phyloP scores from a whole-genome alignment of 1,140 invertebrate genomes.

The Papilio dardanus region DNA sequence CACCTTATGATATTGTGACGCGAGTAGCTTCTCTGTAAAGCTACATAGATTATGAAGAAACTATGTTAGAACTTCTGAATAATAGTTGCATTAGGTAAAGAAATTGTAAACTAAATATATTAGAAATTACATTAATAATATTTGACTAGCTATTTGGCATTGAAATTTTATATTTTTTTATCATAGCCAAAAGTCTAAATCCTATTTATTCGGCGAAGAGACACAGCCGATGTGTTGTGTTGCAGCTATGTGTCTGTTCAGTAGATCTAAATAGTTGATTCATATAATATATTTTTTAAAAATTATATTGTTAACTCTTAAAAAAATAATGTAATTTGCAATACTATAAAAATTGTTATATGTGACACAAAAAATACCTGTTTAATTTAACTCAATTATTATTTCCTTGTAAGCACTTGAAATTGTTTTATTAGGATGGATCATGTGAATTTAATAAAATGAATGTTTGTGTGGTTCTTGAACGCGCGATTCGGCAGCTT shows the following conservation, averaged over 20 bases:
- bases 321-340: constrained; percentile 28
- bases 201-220: background rate
- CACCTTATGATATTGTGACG: background rate
- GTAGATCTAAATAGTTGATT: constrained; percentile 37
- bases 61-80: constrained; percentile 33
- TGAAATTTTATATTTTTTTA: constrained; percentile 34
- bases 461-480: background rate
- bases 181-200: constrained; percentile 25
- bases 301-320: constrained; percentile 30
- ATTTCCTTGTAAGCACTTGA: background rate
- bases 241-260: constrained; percentile 32
- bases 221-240: constrained; percentile 7
- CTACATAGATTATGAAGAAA: constrained; percentile 23
- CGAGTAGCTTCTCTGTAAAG: background rate
- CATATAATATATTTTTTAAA: constrained; percentile 29
- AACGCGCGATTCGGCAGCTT: background rate
- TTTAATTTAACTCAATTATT: background rate
- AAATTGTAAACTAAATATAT: constrained; percentile 38
- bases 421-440: constrained; percentile 1
- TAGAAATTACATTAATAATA: constrained; percentile 31
- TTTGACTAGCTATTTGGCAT: constrained; percentile 31
- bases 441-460: constrained; percentile 17
- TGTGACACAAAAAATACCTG: background rate
- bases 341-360: background rate
- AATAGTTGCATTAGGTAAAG: constrained; percentile 33